Conservation (phyloP, 2,888 invertebrate species). For the Phortica magna region DNA sequence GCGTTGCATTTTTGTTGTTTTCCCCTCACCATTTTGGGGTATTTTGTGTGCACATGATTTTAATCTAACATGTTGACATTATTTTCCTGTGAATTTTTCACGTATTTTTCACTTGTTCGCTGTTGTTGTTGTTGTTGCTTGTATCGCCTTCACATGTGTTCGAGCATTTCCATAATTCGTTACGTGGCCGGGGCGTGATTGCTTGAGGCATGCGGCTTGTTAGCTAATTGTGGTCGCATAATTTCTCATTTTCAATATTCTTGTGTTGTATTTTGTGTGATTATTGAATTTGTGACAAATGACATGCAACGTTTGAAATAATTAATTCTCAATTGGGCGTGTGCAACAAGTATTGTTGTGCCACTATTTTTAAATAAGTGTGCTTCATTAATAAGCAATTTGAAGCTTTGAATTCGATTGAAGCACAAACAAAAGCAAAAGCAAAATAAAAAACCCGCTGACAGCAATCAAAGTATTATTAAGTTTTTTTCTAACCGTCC, state of each 20-base stretch:
- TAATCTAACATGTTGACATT: slow-evolving; percentile 70
- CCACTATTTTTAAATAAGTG: no score
- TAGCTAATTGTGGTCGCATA: slow-evolving; percentile 68
- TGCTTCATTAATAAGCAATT: no score
- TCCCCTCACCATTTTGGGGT: not conserved
- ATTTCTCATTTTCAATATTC: slow-evolving; percentile 69
- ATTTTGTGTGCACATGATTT: slow-evolving; percentile 47
- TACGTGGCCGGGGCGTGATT: slow-evolving; percentile 39
- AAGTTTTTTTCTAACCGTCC: no score
- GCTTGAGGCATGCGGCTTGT: slow-evolving; percentile 51
- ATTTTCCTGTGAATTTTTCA: slow-evolving; percentile 71
- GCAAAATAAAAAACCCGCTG: no score
- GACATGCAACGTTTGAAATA: slow-evolving; percentile 64
- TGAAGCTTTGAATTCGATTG: no score
- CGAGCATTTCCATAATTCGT: not conserved
- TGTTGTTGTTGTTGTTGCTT: not conserved
- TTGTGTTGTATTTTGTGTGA: not conserved
- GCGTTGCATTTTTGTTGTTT: not conserved
- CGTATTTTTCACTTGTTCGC: not conserved
- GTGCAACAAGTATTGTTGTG: not conserved
- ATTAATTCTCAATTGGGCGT: slow-evolving; percentile 61
- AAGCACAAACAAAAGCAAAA: no score
- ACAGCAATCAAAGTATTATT: no score
- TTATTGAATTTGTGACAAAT: not conserved
- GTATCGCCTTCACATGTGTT: not conserved